Conservation (phyloP, 2,113 vertebrate species). For the Notarius quadriscutis region DNA sequence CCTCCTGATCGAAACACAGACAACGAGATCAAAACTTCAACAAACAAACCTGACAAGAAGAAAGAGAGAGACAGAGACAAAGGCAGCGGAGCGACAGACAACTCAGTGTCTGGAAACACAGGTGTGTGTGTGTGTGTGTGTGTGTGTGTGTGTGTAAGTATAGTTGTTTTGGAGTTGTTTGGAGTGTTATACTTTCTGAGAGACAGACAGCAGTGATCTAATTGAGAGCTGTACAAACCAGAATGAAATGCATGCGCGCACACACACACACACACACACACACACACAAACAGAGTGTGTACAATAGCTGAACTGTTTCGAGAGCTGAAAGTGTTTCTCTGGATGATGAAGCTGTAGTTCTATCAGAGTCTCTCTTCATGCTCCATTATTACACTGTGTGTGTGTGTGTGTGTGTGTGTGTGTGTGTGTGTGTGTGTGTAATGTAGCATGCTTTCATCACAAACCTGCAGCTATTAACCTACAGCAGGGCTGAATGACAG, state of each 20-base stretch:
- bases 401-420: neutral
- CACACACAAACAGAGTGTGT: neutral
- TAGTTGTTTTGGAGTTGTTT: neutral
- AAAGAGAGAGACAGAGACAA: neutral
- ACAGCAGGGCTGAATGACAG: conserved; percentile 36
- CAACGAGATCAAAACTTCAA: conserved; percentile 52
- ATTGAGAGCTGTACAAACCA: no score
- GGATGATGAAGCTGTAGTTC: neutral
- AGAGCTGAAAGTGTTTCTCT: neutral
- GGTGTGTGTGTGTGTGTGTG: conserved; percentile 34
- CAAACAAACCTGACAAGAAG: conserved; percentile 38
- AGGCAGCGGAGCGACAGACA: neutral
- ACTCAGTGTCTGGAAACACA: conserved; percentile 32
- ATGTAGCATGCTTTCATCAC: conserved; percentile 48
- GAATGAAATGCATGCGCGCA: no score
- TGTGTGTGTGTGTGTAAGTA: neutral
- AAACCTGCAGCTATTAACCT: conserved; percentile 45
- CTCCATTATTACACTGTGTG: conserved; percentile 33
- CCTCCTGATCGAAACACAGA: conserved; percentile 39
- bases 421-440: conserved; percentile 6
- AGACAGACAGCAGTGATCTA: no score
- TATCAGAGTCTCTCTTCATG: neutral
- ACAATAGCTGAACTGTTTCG: conserved; percentile 1
- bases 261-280: conserved; percentile 22
- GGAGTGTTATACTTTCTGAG: no score